phyloP scores from a whole-genome alignment of 1,140 invertebrate species.

The Tenebrio molitor region DNA sequence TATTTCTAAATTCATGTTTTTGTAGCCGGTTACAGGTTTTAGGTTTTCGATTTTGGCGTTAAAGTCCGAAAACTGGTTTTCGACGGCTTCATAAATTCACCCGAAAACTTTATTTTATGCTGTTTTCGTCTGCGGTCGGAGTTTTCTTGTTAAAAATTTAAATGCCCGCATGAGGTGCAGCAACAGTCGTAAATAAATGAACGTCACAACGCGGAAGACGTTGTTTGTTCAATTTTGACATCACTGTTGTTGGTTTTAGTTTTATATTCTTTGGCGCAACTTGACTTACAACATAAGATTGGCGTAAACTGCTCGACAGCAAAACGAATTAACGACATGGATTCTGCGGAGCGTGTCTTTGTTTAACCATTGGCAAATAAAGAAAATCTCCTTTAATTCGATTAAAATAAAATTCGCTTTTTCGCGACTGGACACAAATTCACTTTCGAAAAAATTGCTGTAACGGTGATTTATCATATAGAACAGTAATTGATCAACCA shows the following conservation, averaged over 20 bases:
- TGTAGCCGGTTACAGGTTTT: conserved; percentile 11
- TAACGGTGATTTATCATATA: conserved; percentile 28
- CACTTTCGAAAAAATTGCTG: conserved; percentile 41
- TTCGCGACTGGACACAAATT: neutral
- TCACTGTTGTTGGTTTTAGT: conserved; percentile 15
- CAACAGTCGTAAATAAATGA: conserved; percentile 31
- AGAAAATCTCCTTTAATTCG: conserved; percentile 23
- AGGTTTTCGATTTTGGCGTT: conserved; percentile 3
- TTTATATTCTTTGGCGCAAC: conserved; percentile 4
- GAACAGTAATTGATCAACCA: conserved; percentile 34
- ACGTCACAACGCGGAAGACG: conserved; percentile 25
- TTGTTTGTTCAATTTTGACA: conserved; percentile 21
- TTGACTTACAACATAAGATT: neutral
- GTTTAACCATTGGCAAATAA: conserved; percentile 11
- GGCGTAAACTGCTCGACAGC: conserved; percentile 1
- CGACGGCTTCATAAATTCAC: conserved; percentile 16
- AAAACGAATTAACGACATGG: conserved; percentile 19
- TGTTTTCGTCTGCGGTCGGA: conserved; percentile 2
- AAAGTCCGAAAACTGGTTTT: conserved; percentile 10
- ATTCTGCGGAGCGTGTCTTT: conserved; percentile 7
- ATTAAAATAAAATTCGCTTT: conserved; percentile 37
- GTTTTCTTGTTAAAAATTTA: conserved; percentile 23
- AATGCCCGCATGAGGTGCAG: conserved; percentile 26
- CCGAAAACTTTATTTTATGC: conserved; percentile 12
- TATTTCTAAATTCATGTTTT: conserved; percentile 21